phyloP scores from a whole-genome alignment of 2,113 vertebrate species.

The Mystacornis crossleyi region DNA sequence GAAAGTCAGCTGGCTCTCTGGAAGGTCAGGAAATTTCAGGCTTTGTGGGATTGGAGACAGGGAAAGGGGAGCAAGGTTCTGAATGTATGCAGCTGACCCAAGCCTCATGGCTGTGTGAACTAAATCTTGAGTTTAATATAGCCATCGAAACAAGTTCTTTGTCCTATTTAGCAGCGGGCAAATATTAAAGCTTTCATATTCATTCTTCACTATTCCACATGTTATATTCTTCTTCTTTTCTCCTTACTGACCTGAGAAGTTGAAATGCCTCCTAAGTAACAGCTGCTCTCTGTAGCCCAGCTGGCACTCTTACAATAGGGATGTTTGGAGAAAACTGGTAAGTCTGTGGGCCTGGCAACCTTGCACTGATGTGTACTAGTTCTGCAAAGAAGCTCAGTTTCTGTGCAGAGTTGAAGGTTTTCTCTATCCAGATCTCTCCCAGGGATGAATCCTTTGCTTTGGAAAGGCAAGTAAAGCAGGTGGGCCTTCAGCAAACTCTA shows the following conservation, averaged over 20 bases:
- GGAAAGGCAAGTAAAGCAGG: not conserved
- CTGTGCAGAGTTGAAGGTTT: not conserved
- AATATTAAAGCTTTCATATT: not conserved
- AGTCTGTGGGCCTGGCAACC: not conserved
- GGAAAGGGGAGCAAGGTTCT: not conserved
- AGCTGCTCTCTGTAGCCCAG: not conserved
- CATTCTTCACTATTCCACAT: not conserved
- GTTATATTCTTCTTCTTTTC: not conserved
- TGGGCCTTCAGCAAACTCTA: not conserved
- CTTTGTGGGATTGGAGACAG: not conserved
- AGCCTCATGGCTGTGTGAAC: not conserved
- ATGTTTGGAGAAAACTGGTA: not conserved
- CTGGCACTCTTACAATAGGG: not conserved
- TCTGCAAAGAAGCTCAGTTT: not conserved
- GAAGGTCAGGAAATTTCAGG: not conserved
- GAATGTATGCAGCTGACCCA: not conserved
- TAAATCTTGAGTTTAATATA: not conserved
- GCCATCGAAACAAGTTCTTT: not conserved
- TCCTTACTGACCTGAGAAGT: not conserved
- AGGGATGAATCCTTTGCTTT: not conserved
- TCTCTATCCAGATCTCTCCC: not conserved
- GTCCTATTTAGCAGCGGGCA: not conserved
- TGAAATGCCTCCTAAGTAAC: not conserved
- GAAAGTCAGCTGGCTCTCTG: not conserved
- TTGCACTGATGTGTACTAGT: not conserved